A percentile compares a stretch with the other conserved stretches of the same genome.
These are phyloP conservation scores for Circaetus cinerascens DNA, from an alignment of 2,113 vertebrate genomes.

Conservation along the genomic window DNA sequence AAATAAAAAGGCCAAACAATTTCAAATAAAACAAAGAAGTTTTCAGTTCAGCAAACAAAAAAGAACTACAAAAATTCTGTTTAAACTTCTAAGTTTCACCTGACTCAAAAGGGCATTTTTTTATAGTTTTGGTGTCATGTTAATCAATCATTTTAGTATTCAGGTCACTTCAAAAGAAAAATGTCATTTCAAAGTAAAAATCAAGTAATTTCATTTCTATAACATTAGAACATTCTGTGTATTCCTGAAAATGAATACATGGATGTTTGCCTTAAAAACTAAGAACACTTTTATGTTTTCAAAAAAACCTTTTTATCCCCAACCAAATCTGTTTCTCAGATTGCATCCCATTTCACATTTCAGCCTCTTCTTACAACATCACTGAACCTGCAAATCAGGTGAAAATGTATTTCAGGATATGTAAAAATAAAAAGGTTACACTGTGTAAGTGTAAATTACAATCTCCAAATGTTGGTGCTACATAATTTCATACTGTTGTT, in stretches of 20 bases:
- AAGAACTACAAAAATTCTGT: background rate
- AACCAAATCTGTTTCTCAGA: background rate
- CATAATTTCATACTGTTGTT: background rate
- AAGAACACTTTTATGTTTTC: background rate
- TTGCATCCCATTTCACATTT: background rate
- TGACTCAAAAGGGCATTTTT: background rate
- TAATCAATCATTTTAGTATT: background rate
- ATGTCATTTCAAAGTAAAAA: background rate
- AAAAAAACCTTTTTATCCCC: background rate
- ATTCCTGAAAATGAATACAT: background rate
- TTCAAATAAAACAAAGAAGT: background rate
- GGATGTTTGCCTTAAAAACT: background rate
- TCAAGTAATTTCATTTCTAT: background rate
- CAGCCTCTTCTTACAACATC: background rate
- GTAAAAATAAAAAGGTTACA: slow-evolving; percentile 31
- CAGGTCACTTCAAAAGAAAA: background rate
- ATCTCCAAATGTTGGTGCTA: background rate
- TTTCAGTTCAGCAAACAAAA: background rate
- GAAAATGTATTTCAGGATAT: background rate
- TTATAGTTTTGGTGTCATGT: background rate
- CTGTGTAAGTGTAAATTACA: slow-evolving; percentile 3
- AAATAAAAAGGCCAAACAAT: background rate
- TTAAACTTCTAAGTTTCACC: background rate
- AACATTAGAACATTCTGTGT: background rate
- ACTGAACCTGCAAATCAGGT: background rate